phyloP scores from a whole-genome alignment of 2,888 invertebrate genomes.

The Polymixis flavicincta region DNA sequence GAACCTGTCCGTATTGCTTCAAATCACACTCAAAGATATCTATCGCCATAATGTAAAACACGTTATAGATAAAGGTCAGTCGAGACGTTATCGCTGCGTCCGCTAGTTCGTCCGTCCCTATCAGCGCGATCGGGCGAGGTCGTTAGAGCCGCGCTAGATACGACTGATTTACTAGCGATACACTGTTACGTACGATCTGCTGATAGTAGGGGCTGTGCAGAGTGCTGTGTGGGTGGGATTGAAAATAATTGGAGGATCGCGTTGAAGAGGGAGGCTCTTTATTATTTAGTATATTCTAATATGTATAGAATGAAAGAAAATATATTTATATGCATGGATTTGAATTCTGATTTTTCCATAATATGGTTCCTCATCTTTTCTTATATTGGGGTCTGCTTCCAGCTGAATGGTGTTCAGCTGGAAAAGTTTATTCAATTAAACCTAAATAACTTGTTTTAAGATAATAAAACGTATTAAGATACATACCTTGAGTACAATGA shows the following conservation, averaged over 20 bases:
- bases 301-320: background rate
- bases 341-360: too few species aligned
- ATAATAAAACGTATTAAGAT: too few species aligned
- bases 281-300: background rate
- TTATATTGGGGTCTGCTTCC: too few species aligned
- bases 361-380: too few species aligned
- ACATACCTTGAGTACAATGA: too few species aligned
- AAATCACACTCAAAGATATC: background rate
- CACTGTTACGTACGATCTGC: conserved; percentile 31
- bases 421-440: too few species aligned
- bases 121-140: conserved; percentile 44
- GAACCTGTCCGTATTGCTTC: background rate
- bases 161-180: conserved; percentile 55
- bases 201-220: conserved; percentile 41
- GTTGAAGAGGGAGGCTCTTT: background rate
- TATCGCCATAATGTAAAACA: conserved; percentile 5
- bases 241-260: conserved; percentile 25
- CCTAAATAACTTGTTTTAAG: too few species aligned
- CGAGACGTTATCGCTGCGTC: conserved; percentile 36
- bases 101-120: conserved; percentile 23
- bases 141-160: conserved; percentile 54
- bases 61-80: conserved; percentile 32
- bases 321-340: too few species aligned
- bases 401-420: too few species aligned
- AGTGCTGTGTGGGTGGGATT: background rate